Evolutionary conservation across 2,113 vertebrate genomes (phyloP).

Genomic region (Tragelaphus scriptus): DNA sequence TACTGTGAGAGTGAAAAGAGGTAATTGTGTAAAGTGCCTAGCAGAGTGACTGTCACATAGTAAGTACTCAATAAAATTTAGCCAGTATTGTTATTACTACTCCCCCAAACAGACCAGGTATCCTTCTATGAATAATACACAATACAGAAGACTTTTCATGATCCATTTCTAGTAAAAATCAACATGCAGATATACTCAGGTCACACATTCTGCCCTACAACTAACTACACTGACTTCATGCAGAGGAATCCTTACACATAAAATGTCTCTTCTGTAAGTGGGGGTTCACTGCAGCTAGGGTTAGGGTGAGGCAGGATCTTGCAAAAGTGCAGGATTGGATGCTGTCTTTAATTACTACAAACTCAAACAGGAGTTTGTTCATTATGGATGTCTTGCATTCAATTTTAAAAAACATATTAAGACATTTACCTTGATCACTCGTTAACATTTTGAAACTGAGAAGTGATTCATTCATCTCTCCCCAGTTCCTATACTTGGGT

Average conservation of each 20-base stretch:
- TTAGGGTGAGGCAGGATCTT: background rate
- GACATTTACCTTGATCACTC: background rate
- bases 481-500: background rate
- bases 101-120: background rate
- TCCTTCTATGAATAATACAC: background rate
- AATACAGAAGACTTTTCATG: background rate
- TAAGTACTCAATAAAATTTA: constrained; percentile 15
- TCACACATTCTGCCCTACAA: background rate
- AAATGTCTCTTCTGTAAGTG: background rate
- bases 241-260: background rate
- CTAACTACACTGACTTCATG: background rate
- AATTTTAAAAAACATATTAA: background rate
- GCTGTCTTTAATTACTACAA: background rate
- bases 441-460: background rate
- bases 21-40: background rate
- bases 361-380: background rate
- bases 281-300: background rate
- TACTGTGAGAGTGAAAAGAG: background rate
- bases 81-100: background rate
- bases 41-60: background rate
- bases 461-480: background rate
- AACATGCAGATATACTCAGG: background rate
- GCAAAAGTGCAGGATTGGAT: background rate
- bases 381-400: background rate
- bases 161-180: background rate